Base-by-base conservation (phyloP, 2,888 invertebrate genomes). In the Cryptosula pallasiana region DNA sequence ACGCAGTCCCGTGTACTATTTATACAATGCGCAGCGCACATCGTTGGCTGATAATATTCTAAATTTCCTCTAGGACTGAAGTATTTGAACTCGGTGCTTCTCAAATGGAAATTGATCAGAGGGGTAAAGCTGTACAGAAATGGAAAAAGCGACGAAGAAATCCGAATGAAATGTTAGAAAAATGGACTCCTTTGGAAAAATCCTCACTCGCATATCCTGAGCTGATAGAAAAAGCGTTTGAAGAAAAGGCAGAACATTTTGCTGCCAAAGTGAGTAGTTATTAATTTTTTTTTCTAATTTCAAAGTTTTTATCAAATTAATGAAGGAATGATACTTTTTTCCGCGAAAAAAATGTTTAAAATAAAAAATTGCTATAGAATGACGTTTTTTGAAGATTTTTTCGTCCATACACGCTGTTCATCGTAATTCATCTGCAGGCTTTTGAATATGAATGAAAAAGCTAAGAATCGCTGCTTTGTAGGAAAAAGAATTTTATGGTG, bases 211-310 rank as follows among this genome's bases (percentile, higher is more conserved):
- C 29, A 27, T 63, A 63, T 32, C 63, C 63, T 63, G 32, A 63
- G 34, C 32, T 63, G n/a, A 63, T 63, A 27, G 63, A 63, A 9
- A 63, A 63, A 63, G 63, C 63, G 16, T 63, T 63, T 63, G 63
- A 63, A 32, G 63, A 63, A 20, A 63, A 63, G 27, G 63, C 63
- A 32, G 63, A 63, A 32, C 32, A 29, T 27, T 63, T 63, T 63
- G 63, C 63, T 3, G 63, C 63, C 13, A 63, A 63, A 63, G 63
- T 63, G 27, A 63, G 63, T 29, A 29, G 45, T 45, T 20, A 5
- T n/a, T n/a, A n/a, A n/a, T n/a, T n/a, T n/a, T n/a, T n/a, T n/a
- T n/a, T n/a, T n/a, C n/a, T n/a, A n/a, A n/a, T n/a, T n/a, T n/a
- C n/a, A n/a, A n/a, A n/a, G n/a, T n/a, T n/a, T n/a, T n/a, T n/a